These are phyloP conservation scores for Enteromius trimaculatus DNA, from an alignment of 2,797 vertebrate genomes.

Conservation along the genomic window DNA sequence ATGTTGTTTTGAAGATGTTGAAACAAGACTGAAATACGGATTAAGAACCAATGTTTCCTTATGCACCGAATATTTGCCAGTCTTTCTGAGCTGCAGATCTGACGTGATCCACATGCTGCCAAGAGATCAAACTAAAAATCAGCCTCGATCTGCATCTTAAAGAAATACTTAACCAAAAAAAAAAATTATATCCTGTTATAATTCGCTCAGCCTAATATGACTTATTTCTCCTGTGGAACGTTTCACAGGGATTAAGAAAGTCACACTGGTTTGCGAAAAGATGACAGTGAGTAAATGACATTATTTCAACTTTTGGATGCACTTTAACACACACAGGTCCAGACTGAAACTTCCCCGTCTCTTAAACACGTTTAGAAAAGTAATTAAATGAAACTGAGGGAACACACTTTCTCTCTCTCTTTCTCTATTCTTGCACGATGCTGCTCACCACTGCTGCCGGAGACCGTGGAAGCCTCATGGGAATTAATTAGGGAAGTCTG, in stretches of 20 bases:
- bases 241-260: background rate
- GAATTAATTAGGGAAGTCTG: slow-evolving; percentile 68
- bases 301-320: background rate
- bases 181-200: background rate
- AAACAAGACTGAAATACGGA: slow-evolving; percentile 3
- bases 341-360: slow-evolving; percentile 55
- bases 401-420: slow-evolving; percentile 40
- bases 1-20: background rate
- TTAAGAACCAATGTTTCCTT: slow-evolving; percentile 63
- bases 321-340: slow-evolving; percentile 45
- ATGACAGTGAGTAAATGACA: background rate
- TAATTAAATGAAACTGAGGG: slow-evolving; percentile 68
- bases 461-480: slow-evolving; percentile 53
- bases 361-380: slow-evolving; percentile 59
- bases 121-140: background rate
- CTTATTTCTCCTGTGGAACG: background rate
- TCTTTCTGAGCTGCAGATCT: slow-evolving; percentile 64
- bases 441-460: slow-evolving; percentile 33
- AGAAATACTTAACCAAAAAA: background rate
- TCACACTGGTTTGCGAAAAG: background rate
- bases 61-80: slow-evolving; percentile 52
- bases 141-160: slow-evolving; percentile 8
- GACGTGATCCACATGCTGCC: slow-evolving; percentile 12
- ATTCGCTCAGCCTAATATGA: background rate
- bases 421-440: slow-evolving; percentile 36